These are phyloP conservation scores for Cyaniris semiargus DNA, from an alignment of 2,888 invertebrate genomes.

Conservation along the genomic window DNA sequence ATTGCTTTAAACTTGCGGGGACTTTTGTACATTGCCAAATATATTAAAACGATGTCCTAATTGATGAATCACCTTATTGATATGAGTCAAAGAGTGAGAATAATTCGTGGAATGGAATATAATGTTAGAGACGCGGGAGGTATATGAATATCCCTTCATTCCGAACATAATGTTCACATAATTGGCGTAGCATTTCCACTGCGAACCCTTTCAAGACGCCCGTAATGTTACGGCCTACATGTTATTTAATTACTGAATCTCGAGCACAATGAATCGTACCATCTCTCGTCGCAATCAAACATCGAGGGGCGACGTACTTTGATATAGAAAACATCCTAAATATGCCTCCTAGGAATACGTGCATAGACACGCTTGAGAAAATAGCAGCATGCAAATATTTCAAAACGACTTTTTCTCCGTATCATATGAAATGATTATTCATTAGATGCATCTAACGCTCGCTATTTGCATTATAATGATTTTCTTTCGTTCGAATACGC, in stretches of 20 bases:
- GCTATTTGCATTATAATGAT: constrained; percentile 25
- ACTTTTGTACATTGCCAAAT: background rate
- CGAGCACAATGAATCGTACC: constrained; percentile 74
- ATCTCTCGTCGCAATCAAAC: constrained; percentile 50
- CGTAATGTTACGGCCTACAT: constrained; percentile 76
- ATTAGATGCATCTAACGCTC: constrained; percentile 1
- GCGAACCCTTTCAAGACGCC: constrained; percentile 77
- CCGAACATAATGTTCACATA: constrained; percentile 77
- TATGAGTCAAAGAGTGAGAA: constrained; percentile 22
- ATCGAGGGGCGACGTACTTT: constrained; percentile 33
- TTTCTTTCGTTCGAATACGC: constrained; percentile 6
- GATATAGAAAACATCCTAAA: constrained; percentile 26
- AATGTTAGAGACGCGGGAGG: constrained; percentile 38
- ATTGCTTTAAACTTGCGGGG: no score
- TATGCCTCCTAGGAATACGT: background rate
- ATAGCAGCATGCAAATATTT: background rate
- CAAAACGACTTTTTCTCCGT: background rate
- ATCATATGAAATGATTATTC: background rate
- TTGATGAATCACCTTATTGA: background rate
- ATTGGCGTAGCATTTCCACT: constrained; percentile 79
- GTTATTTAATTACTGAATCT: constrained; percentile 80
- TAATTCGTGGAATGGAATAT: constrained; percentile 33
- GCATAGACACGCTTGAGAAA: background rate
- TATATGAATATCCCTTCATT: constrained; percentile 75
- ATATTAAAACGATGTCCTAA: background rate